Conservation (phyloP, 2,113 vertebrate genomes). For the Miniopterus natalensis region DNA sequence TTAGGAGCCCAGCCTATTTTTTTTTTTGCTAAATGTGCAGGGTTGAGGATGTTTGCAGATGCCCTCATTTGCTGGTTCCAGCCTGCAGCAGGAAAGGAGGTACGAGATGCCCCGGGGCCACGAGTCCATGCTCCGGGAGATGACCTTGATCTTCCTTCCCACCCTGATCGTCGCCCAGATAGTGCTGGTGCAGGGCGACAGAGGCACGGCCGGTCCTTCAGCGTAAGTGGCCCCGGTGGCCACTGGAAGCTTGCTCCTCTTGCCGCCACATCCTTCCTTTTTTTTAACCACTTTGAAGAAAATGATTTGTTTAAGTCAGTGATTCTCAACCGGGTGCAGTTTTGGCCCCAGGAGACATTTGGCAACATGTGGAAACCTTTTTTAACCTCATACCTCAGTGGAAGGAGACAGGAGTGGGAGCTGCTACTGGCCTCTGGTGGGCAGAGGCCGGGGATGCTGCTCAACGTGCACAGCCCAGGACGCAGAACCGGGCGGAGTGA, state of each 20-base stretch:
- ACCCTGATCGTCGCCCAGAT: conserved; percentile 87
- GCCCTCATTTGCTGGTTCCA: conserved; percentile 58
- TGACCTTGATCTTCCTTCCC: conserved; percentile 88
- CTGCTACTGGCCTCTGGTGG: background rate
- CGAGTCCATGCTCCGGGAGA: conserved; percentile 87
- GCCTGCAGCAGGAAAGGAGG: conserved; percentile 86
- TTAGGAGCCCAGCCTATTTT: background rate
- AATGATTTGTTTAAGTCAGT: conserved; percentile 21
- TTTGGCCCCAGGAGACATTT: background rate
- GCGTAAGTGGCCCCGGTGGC: conserved; percentile 68
- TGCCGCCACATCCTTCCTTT: background rate
- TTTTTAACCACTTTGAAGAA: conserved; percentile 62
- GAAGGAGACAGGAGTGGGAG: too few species aligned
- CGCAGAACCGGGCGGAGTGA: too few species aligned
- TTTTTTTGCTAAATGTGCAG: background rate
- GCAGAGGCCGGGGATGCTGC: background rate
- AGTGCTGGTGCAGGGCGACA: conserved; percentile 89
- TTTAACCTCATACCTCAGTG: background rate
- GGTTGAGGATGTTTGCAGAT: background rate
- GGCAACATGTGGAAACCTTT: conserved; percentile 2
- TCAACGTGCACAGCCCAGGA: background rate
- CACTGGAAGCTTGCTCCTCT: background rate
- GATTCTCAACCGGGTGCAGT: background rate
- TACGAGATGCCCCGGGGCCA: conserved; percentile 85
- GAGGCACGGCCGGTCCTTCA: conserved; percentile 87